phyloP scores from a whole-genome alignment of 2,888 invertebrate species.

The Tetrapedia diversipes region DNA sequence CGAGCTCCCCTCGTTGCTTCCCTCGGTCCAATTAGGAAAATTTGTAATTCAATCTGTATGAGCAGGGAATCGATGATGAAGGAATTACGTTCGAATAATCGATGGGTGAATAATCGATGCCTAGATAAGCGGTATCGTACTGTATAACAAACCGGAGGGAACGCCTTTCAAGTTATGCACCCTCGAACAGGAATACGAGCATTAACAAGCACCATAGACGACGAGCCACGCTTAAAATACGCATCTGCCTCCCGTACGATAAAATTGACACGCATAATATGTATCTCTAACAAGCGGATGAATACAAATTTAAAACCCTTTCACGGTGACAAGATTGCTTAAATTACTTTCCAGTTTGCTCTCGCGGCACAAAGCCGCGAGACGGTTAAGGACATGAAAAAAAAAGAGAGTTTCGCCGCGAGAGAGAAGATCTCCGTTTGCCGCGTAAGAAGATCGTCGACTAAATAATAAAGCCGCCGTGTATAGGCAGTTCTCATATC shows the following conservation, averaged over 20 bases:
- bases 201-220: no score
- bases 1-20: no score
- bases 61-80: not conserved
- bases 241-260: no score
- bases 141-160: not conserved
- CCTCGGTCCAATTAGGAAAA: not conserved
- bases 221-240: no score
- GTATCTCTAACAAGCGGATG: no score
- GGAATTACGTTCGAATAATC: not conserved
- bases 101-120: not conserved
- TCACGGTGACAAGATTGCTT: no score
- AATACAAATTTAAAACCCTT: no score
- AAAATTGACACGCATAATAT: no score
- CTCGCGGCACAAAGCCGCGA: no score
- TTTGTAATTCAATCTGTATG: not conserved
- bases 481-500: constrained; percentile 53
- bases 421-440: not conserved
- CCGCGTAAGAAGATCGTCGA: constrained; percentile 18
- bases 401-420: not conserved
- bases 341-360: no score
- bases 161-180: not conserved
- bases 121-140: no score
- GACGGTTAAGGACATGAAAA: not conserved
- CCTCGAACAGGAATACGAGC: no score
- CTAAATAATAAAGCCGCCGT: constrained; percentile 54